These are phyloP conservation scores for Circaetus cinerascens DNA, from an alignment of 2,113 vertebrate species.

Conservation along the genomic window DNA sequence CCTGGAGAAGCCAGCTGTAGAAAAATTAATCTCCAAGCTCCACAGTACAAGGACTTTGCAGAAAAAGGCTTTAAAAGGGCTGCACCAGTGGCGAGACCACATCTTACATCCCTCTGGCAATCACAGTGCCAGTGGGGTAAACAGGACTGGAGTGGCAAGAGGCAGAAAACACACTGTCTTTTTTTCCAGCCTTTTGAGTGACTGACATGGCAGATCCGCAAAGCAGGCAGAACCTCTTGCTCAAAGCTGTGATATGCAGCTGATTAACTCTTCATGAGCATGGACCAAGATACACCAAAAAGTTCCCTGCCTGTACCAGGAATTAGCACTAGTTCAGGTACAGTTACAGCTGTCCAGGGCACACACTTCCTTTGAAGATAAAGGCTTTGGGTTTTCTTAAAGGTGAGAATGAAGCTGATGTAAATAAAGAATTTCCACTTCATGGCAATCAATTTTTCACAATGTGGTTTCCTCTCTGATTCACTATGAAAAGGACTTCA, in stretches of 20 bases:
- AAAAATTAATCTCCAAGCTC: background rate
- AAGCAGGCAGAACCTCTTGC: background rate
- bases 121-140: background rate
- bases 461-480: background rate
- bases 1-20: background rate
- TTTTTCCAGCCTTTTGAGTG: background rate
- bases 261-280: background rate
- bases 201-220: background rate
- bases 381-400: background rate
- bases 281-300: background rate
- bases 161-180: background rate
- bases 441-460: background rate
- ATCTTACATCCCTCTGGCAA: background rate
- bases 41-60: background rate
- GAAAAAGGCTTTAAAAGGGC: background rate
- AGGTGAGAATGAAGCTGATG: background rate
- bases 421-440: background rate
- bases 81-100: background rate
- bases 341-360: background rate
- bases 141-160: background rate
- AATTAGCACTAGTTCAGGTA: background rate
- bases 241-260: background rate
- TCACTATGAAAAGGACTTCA: background rate
- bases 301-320: background rate
- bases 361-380: background rate